Evolutionary conservation across 2,113 vertebrate species (phyloP).

Genomic region (Hydropotes inermis): DNA sequence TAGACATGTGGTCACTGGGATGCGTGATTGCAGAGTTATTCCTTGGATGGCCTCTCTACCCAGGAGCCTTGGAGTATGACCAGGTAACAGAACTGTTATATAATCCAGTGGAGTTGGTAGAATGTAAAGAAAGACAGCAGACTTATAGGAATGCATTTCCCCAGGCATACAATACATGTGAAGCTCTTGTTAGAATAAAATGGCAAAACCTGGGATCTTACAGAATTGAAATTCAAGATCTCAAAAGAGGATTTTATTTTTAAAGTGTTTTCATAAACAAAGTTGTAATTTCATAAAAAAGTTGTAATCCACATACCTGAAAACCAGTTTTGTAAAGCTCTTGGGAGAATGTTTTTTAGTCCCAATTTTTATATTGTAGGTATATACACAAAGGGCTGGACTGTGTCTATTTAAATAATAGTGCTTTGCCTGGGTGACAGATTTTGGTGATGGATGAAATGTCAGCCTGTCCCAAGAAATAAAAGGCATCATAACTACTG

Average conservation of each 20-base stretch:
- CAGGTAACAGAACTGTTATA: conserved; percentile 87
- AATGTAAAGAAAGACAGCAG: conserved; percentile 22
- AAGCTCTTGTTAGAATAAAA: neutral
- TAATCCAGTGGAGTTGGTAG: conserved; percentile 4
- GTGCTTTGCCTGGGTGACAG: neutral
- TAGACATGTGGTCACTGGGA: conserved; percentile 99
- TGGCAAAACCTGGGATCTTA: neutral
- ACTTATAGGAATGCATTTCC: neutral
- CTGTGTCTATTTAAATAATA: neutral
- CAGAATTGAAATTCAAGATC: neutral
- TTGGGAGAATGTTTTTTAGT: neutral
- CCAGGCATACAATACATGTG: neutral
- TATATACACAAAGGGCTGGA: neutral
- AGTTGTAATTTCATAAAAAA: conserved; percentile 39
- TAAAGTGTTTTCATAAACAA: neutral
- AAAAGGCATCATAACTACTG: neutral
- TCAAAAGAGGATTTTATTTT: conserved; percentile 20
- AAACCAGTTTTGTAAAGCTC: neutral
- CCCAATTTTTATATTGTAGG: neutral
- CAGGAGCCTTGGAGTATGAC: conserved; percentile 98
- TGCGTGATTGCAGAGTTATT: conserved; percentile 99
- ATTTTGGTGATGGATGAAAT: neutral
- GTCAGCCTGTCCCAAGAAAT: neutral
- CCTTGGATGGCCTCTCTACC: conserved; percentile 99
- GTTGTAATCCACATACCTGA: neutral